Evolutionary conservation across 1,140 invertebrate species (phyloP).

Genomic region (Penaeus japonicus): DNA sequence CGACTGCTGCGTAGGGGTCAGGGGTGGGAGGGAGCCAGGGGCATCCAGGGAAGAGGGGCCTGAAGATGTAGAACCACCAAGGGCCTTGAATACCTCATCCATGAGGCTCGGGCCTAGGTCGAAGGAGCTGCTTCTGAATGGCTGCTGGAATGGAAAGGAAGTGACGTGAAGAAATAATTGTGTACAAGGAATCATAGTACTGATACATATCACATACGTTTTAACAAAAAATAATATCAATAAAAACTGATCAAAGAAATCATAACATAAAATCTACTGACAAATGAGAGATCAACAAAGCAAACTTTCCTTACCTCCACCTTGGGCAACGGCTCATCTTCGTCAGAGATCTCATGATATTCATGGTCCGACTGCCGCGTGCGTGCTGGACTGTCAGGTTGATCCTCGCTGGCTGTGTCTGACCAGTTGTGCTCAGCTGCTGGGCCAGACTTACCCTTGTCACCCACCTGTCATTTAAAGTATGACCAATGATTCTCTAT

Average conservation of each 20-base stretch:
- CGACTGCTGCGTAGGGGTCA: constrained; percentile 39
- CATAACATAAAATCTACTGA: too few species aligned
- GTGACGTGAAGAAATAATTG: background rate
- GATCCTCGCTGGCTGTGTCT: constrained; percentile 59
- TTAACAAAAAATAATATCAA: constrained; percentile 62
- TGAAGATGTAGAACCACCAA: constrained; percentile 65
- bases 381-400: constrained; percentile 38
- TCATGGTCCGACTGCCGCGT: constrained; percentile 43
- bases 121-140: constrained; percentile 70
- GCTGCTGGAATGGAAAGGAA: background rate
- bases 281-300: background rate
- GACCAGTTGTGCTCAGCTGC: constrained; percentile 61
- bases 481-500: too few species aligned
- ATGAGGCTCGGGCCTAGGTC: constrained; percentile 92
- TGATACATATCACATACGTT: too few species aligned
- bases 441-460: constrained; percentile 60
- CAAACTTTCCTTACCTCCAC: background rate
- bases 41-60: constrained; percentile 46
- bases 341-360: constrained; percentile 79
- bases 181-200: background rate
- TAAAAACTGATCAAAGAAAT: background rate
- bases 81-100: constrained; percentile 89
- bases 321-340: constrained; percentile 65
- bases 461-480: constrained; percentile 48
- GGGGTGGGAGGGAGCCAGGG: constrained; percentile 39